Percentiles rank a stretch among this genome's conserved stretches.
phyloP scores from a whole-genome alignment of 23 tunicate species.

The Ascidia mentula region DNA sequence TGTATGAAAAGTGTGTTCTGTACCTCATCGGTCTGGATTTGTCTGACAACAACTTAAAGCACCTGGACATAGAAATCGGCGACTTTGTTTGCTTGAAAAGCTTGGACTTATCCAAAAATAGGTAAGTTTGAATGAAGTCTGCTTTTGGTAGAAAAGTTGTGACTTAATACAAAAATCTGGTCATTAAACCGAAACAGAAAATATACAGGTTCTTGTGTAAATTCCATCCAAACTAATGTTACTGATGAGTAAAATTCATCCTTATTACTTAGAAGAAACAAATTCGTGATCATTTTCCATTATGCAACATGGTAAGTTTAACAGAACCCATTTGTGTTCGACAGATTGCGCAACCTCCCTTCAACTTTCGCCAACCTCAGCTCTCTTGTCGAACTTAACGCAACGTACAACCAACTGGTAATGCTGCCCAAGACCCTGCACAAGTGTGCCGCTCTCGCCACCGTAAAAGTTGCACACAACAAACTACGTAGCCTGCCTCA shows the following conservation, averaged over 20 bases:
- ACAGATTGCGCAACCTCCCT: constrained; percentile 68
- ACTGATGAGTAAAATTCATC: too few relatives aligned
- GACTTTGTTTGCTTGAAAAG: constrained; percentile 54
- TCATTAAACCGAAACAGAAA: too few relatives aligned
- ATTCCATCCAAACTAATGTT: too few relatives aligned
- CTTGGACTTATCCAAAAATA: constrained; percentile 66
- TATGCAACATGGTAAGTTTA: too few relatives aligned
- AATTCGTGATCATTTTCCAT: too few relatives aligned
- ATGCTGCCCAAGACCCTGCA: constrained; percentile 55
- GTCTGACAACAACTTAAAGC: constrained; percentile 54
- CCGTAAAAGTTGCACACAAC: constrained; percentile 73
- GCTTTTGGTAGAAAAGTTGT: too few relatives aligned
- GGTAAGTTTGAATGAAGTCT: too few relatives aligned
- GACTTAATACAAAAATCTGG: too few relatives aligned
- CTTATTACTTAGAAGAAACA: too few relatives aligned
- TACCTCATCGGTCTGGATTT: constrained; percentile 47
- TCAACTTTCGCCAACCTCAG: constrained; percentile 29
- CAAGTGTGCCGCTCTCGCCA: constrained; percentile 41
- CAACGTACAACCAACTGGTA: constrained; percentile 59
- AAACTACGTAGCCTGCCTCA: constrained; percentile 57
- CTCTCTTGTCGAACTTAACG: constrained; percentile 43
- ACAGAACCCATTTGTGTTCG: too few relatives aligned
- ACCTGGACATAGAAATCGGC: constrained; percentile 61
- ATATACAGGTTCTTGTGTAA: too few relatives aligned
- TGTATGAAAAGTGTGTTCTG: constrained; percentile 64